These are phyloP conservation scores for Brachymystax lenok DNA, from an alignment of 2,797 vertebrate species.

Conservation along the genomic window DNA sequence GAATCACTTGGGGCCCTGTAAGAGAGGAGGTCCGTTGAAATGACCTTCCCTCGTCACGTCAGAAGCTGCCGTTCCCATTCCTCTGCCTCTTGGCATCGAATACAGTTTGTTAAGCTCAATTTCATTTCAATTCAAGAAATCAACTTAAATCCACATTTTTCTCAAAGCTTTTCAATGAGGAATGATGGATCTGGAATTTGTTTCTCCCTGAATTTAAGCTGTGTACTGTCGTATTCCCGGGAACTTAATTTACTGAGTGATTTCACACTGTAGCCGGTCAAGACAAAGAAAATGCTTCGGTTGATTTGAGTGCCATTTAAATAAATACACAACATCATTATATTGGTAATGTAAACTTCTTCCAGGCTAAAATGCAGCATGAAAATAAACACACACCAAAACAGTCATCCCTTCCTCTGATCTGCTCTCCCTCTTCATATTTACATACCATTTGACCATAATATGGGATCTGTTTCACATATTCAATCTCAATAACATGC, in stretches of 20 bases:
- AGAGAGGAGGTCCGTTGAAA: neutral
- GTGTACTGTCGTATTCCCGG: neutral
- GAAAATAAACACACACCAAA: slow-evolving; percentile 10
- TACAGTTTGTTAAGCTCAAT: neutral
- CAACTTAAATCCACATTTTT: too few species aligned
- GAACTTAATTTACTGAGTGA: neutral
- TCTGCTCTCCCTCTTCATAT: neutral
- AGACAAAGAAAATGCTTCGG: slow-evolving; percentile 59
- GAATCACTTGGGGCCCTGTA: slow-evolving; percentile 1
- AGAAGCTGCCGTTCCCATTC: neutral
- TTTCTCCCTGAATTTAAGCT: too few species aligned
- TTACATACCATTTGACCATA: neutral
- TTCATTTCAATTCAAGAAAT: neutral
- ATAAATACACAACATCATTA: slow-evolving; percentile 40
- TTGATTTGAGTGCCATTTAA: slow-evolving; percentile 29
- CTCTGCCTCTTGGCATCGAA: neutral
- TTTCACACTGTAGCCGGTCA: slow-evolving; percentile 35
- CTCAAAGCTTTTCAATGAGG: neutral
- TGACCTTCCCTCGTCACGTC: neutral
- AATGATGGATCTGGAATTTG: too few species aligned
- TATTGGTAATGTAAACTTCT: slow-evolving; percentile 38
- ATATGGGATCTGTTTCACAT: slow-evolving; percentile 14
- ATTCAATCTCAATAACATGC: slow-evolving; percentile 34
- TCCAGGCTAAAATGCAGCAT: slow-evolving; percentile 45
- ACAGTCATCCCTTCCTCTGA: slow-evolving; percentile 12